Base-by-base conservation (phyloP, 2,888 invertebrate genomes). In the Spisula subtruncata region DNA sequence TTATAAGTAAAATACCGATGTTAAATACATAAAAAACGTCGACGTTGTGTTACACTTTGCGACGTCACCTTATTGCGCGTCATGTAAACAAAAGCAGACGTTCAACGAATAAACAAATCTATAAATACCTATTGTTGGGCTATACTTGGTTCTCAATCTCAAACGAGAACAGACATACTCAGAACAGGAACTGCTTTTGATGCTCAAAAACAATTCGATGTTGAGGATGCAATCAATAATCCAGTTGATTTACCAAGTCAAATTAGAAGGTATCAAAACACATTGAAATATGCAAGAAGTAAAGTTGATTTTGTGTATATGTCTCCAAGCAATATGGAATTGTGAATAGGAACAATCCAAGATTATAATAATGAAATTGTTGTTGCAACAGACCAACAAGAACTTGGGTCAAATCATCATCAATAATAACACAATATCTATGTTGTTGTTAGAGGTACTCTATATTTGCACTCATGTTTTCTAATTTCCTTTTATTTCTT, bases 151-250 rank as follows among this genome's bases (percentile, higher is more conserved):
- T 82, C 88, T 25, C 88, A 88, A 80, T 71, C 88, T 25, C 90
- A 90, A 80, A 87, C 88, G 35, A 82, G 90, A 82, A 85, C 87
- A 75, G 56, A 79, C 48, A 87, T 90, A 16, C 35, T 87, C 8
- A 87, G 85, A 51, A 71, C 66, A 60, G 90, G 86, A 46, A 88
- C 85, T 18, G 90, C 90, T 6, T 88, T 90, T 81, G 90, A 90
- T 60, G 88, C 90, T 20, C 90, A 86, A 79, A 90, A 90, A 85
- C 88, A 86, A 41, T 90, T 90, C 46, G 48, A 86, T 29, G 48
- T 89, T 48, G 89, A 85, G 48, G 86, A 89, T 83, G 89, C 86
- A 79, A 83, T 86, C 25, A 85, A 86, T 71, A 71, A 81, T 48
- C 84, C 84, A n/a, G 80, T 89, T 48, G 84, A 89, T 86, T 75